phyloP scores from a whole-genome alignment of 2,888 invertebrate species.

The Cheilosia impressa region DNA sequence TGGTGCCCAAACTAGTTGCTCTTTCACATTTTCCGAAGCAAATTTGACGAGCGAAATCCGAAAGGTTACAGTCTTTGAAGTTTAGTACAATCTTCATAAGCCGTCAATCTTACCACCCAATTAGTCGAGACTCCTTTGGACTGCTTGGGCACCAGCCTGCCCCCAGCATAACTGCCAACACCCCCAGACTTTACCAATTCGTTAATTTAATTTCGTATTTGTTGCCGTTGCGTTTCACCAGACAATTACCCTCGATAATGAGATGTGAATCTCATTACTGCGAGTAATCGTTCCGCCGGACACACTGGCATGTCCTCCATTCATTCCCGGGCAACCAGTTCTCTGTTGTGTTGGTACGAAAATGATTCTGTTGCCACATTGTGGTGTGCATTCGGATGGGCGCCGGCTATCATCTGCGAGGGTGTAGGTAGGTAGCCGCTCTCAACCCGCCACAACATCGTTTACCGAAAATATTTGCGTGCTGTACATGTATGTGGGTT shows the following conservation, averaged over 20 bases:
- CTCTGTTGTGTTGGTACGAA: slow-evolving; percentile 42
- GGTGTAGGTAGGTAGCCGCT: background rate
- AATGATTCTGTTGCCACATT: slow-evolving; percentile 70
- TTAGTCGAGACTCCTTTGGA: too few relatives aligned
- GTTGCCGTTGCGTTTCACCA: slow-evolving; percentile 75
- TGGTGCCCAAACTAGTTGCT: too few relatives aligned
- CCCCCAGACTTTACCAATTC: slow-evolving; percentile 38
- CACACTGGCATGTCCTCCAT: slow-evolving; percentile 24
- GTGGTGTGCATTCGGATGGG: slow-evolving; percentile 37
- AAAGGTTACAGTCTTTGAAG: too few relatives aligned
- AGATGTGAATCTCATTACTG: slow-evolving; percentile 74
- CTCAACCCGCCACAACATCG: slow-evolving; percentile 53
- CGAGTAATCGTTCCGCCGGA: slow-evolving; percentile 70
- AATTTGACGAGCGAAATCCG: too few relatives aligned
- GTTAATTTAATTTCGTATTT: slow-evolving; percentile 73
- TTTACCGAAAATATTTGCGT: slow-evolving; percentile 73
- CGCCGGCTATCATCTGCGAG: too few relatives aligned
- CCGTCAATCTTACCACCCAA: too few relatives aligned
- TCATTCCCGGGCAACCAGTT: background rate
- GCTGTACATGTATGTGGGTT: slow-evolving; percentile 64
- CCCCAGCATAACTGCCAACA: background rate
- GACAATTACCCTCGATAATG: slow-evolving; percentile 76
- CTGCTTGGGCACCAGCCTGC: background rate
- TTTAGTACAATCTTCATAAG: too few relatives aligned
- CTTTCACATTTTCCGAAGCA: too few relatives aligned